Conservation (phyloP, 2,113 vertebrate species). For the Catharus minimus region DNA sequence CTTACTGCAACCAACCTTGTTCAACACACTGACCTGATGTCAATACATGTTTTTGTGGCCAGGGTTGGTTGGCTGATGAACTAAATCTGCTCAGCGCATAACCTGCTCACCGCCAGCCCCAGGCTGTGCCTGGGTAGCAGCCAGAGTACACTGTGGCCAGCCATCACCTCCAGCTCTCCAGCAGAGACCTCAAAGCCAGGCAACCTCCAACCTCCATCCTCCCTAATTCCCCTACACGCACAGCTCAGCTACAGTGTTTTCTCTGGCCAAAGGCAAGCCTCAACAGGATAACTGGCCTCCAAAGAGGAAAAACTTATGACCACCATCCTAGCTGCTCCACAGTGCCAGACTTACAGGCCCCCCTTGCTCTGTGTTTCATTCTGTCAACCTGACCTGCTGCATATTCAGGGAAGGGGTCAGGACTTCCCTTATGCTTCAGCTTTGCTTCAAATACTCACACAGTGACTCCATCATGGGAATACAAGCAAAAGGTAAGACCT, state of each 20-base stretch:
- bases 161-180: conserved; percentile 64
- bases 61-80: not conserved
- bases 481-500: not conserved
- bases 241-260: not conserved
- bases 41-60: not conserved
- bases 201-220: conserved; percentile 65
- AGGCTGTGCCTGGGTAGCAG: conserved; percentile 24
- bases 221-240: not conserved
- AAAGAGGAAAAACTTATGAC: not conserved
- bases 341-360: not conserved
- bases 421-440: not conserved
- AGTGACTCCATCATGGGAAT: not conserved
- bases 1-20: not conserved
- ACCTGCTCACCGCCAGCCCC: conserved; percentile 53
- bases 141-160: conserved; percentile 43
- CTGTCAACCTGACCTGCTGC: not conserved
- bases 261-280: not conserved
- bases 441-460: accelerated
- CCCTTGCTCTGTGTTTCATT: not conserved
- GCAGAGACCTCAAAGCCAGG: conserved; percentile 73
- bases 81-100: not conserved
- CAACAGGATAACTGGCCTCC: not conserved
- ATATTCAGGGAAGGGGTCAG: not conserved
- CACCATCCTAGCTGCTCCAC: not conserved
- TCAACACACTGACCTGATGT: not conserved